Percentiles rank a stretch among this genome's conserved stretches.
These are phyloP conservation scores for Dufourea novaeangliae DNA, from an alignment of 1,140 invertebrate species.

Conservation along the genomic window DNA sequence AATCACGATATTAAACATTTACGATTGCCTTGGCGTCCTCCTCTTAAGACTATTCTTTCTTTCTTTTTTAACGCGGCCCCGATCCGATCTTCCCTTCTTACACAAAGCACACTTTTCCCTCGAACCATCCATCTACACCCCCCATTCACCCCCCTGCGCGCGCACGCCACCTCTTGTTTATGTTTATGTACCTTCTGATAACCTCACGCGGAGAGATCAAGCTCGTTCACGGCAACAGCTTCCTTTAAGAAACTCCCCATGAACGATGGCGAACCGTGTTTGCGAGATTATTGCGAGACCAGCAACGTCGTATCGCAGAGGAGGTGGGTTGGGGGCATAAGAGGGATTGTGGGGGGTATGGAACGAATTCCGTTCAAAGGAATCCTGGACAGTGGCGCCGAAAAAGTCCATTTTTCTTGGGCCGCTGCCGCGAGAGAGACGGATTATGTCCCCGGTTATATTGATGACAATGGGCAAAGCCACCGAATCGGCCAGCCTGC, in stretches of 20 bases:
- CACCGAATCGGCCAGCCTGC: conserved; percentile 55
- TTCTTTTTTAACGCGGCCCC: conserved; percentile 60
- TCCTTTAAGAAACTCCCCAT: neutral
- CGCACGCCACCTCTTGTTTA: conserved; percentile 56
- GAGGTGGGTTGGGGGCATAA: too few relatives aligned
- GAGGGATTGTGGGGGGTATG: neutral
- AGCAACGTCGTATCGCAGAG: too few relatives aligned
- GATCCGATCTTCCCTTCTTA: conserved; percentile 67
- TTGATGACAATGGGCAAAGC: conserved; percentile 71
- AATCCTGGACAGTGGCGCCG: conserved; percentile 45
- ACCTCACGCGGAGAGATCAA: conserved; percentile 53
- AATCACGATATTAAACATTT: conserved; percentile 83
- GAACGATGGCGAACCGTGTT: conserved; percentile 20
- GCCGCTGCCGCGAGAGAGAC: conserved; percentile 49
- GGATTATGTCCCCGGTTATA: conserved; percentile 71
- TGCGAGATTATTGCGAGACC: conserved; percentile 44
- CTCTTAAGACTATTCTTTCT: conserved; percentile 54
- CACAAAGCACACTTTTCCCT: conserved; percentile 50
- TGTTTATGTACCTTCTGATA: conserved; percentile 62
- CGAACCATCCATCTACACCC: conserved; percentile 10
- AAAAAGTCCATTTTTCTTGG: conserved; percentile 72
- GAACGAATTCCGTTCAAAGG: conserved; percentile 43
- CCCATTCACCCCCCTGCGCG: neutral
- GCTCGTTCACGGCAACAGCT: conserved; percentile 13
- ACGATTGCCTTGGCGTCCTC: conserved; percentile 74